Conservation (phyloP, 2,113 vertebrate species). For the Zosterops japonicus region DNA sequence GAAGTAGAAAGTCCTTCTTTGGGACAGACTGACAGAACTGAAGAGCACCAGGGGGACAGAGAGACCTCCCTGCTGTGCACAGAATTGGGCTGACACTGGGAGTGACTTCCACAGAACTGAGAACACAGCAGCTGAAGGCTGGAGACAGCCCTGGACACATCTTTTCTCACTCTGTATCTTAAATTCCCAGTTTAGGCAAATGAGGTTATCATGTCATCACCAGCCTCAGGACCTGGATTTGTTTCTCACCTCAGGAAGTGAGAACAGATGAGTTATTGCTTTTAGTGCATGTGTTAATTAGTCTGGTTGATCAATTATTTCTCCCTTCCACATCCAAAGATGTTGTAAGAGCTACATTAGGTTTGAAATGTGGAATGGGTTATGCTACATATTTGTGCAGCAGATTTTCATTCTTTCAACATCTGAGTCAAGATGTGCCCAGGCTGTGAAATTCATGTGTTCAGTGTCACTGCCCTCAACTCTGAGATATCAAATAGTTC, state of each 20-base stretch:
- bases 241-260: neutral
- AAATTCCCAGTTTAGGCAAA: neutral
- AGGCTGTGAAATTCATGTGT: neutral
- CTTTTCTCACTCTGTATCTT: neutral
- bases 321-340: neutral
- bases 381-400: slow-evolving; percentile 41
- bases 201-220: neutral
- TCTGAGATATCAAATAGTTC: neutral
- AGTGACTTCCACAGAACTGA: neutral
- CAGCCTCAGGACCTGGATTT: neutral
- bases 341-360: neutral
- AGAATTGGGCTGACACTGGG: neutral
- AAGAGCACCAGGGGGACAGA: neutral
- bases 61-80: neutral
- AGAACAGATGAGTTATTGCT: slow-evolving; percentile 42
- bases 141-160: neutral
- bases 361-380: neutral
- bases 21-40: neutral
- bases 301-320: neutral
- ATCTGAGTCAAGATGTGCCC: neutral
- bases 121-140: neutral
- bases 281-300: neutral
- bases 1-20: neutral
- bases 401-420: neutral
- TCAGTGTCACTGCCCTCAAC: neutral